Evolutionary conservation across 2,888 invertebrate genomes (phyloP), one percentile per base, ranked within the genome.

Genomic region (Neoscelio sp.): DNA sequence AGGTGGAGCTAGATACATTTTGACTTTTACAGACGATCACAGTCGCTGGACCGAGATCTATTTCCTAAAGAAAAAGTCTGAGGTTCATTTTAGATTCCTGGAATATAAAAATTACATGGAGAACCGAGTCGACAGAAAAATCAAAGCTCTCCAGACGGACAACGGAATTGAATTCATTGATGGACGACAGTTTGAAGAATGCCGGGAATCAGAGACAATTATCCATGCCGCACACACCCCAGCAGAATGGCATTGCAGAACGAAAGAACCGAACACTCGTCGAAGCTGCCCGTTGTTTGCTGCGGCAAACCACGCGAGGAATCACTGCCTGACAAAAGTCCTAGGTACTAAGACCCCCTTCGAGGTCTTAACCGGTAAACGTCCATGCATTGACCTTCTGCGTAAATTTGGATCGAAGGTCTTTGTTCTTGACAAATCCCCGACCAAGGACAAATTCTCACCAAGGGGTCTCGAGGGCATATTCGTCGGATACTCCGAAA

Each of bases 201-300:
- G 33, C 33, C 5, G 33, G 33, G 1, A 33, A 12, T 10, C 33
- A 10, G 5, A 1, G 33, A n/a, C 33, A 12, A 8, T 5, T 33
- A 6, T 10, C 33, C 33, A 42, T 15, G 8, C 15, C 42, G n/a
- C 42, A 42, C 8, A 85, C 0, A 8, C 76, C 2, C 82, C 87
- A 1, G 88, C 88, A 67, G 33, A 85, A 6, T 81, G 84, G 44
- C 65, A 70, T 10, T n/a, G 80, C 1, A 58, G 71, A 17, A 10
- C n/a, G 33, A 5, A 33, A 33, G 5, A 33, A 33, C 5, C n/a
- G 33, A 12, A 33, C 33, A 12, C 42, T 76, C 8, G 26, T 71
- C 2, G 80, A 87, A 38, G 62, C 38, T 30, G 81, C 67, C 5
- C 46, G 78, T 6, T 80, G 80, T 10, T 26, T 75, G 46, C 15